Evolutionary conservation across 1,140 invertebrate species (phyloP).

Genomic region (Zaprionus gabonicus): DNA sequence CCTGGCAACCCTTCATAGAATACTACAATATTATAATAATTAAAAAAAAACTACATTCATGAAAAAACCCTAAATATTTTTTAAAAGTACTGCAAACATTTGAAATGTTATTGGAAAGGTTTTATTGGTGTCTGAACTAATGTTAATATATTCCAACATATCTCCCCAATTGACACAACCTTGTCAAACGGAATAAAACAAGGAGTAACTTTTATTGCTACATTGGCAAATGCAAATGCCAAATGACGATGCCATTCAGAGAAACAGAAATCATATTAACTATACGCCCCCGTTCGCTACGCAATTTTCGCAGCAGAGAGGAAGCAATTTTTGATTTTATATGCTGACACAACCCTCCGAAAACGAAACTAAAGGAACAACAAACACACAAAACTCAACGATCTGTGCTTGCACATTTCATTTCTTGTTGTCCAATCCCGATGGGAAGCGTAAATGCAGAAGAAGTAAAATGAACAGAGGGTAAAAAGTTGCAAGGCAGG

Average conservation of each 20-base stretch:
- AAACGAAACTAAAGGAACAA: slow-evolving; percentile 2
- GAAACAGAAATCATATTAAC: slow-evolving; percentile 75
- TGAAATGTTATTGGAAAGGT: not conserved
- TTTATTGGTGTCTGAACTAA: not conserved
- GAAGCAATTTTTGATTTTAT: slow-evolving; percentile 73
- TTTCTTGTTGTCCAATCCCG: slow-evolving; percentile 69
- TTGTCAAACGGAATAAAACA: slow-evolving; percentile 39
- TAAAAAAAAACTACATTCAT: not conserved
- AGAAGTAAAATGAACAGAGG: slow-evolving; percentile 39
- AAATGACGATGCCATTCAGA: slow-evolving; percentile 53
- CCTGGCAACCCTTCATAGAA: no score
- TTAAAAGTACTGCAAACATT: not conserved
- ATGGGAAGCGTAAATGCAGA: slow-evolving; percentile 73
- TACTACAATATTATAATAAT: not conserved
- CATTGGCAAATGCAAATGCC: slow-evolving; percentile 50
- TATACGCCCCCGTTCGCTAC: slow-evolving; percentile 43
- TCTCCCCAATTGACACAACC: slow-evolving; percentile 20
- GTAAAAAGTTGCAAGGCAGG: slow-evolving; percentile 44
- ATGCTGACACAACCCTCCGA: slow-evolving; percentile 43
- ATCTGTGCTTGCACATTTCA: slow-evolving; percentile 77
- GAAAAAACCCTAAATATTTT: not conserved
- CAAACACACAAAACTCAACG: slow-evolving; percentile 41
- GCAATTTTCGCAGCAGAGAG: slow-evolving; percentile 41
- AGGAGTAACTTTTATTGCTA: slow-evolving; percentile 37
- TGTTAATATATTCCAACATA: not conserved